Percentiles rank a stretch among this genome's conserved stretches.
phyloP scores from a whole-genome alignment of 2,888 invertebrate genomes.

The Drosophila austrosaltans region DNA sequence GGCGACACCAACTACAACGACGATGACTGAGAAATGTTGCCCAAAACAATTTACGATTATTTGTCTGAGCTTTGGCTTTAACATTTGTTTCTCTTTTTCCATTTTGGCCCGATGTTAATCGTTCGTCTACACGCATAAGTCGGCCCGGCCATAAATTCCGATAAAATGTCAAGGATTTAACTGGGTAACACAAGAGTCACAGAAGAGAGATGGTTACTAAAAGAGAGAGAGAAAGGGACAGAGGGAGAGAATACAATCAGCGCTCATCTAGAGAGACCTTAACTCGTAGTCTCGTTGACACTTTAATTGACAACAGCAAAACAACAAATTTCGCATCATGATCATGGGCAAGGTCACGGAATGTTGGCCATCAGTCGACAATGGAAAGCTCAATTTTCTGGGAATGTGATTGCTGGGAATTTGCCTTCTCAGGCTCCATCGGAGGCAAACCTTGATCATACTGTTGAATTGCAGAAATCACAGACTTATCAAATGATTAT shows the following conservation, averaged over 20 bases:
- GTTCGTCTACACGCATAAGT: conserved; percentile 50
- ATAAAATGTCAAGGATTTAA: conserved; percentile 69
- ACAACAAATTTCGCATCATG: conserved; percentile 18
- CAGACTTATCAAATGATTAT: too few relatives aligned
- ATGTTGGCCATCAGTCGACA: conserved; percentile 18
- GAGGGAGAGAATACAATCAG: conserved; percentile 34
- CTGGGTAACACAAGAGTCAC: neutral
- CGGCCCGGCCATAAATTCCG: conserved; percentile 58
- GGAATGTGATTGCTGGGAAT: neutral
- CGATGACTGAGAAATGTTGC: conserved; percentile 13
- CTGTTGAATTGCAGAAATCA: neutral
- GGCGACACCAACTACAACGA: conserved; percentile 39
- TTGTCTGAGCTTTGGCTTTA: conserved; percentile 55
- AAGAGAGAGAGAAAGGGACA: conserved; percentile 29
- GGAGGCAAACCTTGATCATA: too few relatives aligned
- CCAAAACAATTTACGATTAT: conserved; percentile 70
- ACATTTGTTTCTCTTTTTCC: conserved; percentile 21
- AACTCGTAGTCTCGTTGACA: conserved; percentile 51
- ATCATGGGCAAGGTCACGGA: conserved; percentile 48
- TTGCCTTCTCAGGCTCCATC: too few relatives aligned
- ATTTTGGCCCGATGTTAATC: conserved; percentile 44
- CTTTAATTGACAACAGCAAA: conserved; percentile 62
- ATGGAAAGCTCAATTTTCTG: conserved; percentile 5
- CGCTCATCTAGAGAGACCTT: neutral
- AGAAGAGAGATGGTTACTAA: conserved; percentile 15